Evolutionary conservation across 1,140 invertebrate genomes (phyloP), one percentile per base, ranked within the genome.

Genomic region (Euschistus heros): DNA sequence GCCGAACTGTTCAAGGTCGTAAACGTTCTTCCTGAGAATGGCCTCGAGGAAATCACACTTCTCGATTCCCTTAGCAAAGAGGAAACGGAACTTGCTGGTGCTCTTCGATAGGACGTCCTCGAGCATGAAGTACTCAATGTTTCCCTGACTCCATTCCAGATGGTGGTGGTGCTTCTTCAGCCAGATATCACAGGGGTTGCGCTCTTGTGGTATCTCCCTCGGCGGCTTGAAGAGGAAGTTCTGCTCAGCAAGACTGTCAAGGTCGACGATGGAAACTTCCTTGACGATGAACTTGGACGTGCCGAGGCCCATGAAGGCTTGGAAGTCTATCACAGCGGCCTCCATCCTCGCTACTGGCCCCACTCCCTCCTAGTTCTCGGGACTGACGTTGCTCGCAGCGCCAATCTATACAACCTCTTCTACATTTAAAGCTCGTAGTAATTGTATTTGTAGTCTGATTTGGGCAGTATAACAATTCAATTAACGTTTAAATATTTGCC

Each of bases 181-280:
- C 20, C 24, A 57, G 1, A 57, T 5, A 22, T 57, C 54, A 14
- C 22, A 4, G 47, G 22, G 8, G n/a, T 6, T 2, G 1, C 54
- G 18, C 15, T 26, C 20, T 4, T 24, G 20, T 4, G 20, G 18
- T 17, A 22, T 15, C 15, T 57, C 54, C 24, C 24, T 22, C 2
- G 54, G 54, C 24, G 54, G 54, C 54, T 57, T 57, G 54, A 57
- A 57, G 20, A 57, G 18, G 54, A 24, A 57, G 54, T 4, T 57
- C 20, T 22, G 14, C 0, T 22, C 24, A 4, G 14, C 20, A 0
- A 57, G 24, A 13, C 22, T 27, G 54, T 26, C 24, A 5, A 57
- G 18, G 24, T 57, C 54, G 2, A 57, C n/a, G 2, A 57, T 7
- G 15, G 54, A 17, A 6, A 27, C 14, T 22, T 57, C 54, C 54